Evolutionary conservation across 1,140 invertebrate genomes (phyloP), one percentile per base, ranked within the genome.

Genomic region (Philotrypesis tridentata): DNA sequence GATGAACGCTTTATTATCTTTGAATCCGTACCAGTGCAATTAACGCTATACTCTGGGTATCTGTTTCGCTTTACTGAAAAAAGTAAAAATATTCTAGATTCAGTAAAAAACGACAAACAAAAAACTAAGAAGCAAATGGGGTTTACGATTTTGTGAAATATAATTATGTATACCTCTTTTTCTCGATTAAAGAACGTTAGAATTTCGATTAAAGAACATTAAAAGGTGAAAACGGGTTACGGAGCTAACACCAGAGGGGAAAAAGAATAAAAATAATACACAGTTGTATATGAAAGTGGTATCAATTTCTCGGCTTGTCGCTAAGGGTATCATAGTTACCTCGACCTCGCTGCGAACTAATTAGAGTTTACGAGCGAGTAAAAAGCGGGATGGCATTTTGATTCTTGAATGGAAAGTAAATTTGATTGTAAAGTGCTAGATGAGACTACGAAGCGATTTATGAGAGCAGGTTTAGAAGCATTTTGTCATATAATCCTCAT

Each of bases 391-490:
- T 91, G 88, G 89, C 84, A 85, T 80, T 86, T 87, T 85, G 83
- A 89, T 83, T 85, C 43, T 86, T 87, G 85, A 84, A 89, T 87
- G 88, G 89, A 84, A 87, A 87, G 85, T 89, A 86, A 85, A 12
- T 77, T 87, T 89, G 85, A 86, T 86, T 88, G 87, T 67, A 83
- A 91, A 91, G 90, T 89, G 82, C 91, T 91, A 92, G 86, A 86
- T 90, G 87, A 89, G 86, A 92, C 91, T 92, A 92, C 89, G 89
- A 91, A 91, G 90, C 91, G 86, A 88, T 87, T 89, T 87, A 87
- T 87, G 87, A 89, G 14, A 68, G 37, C 9, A 88, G 85, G 83
- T 86, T 90, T 90, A 90, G 87, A 90, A 91, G 89, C 90, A 88
- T 89, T 90, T 90, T 83, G 83, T 89, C 85, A 87, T 83, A 88